phyloP scores from a whole-genome alignment of 2,888 invertebrate genomes.

The Leistus spinibarbis region DNA sequence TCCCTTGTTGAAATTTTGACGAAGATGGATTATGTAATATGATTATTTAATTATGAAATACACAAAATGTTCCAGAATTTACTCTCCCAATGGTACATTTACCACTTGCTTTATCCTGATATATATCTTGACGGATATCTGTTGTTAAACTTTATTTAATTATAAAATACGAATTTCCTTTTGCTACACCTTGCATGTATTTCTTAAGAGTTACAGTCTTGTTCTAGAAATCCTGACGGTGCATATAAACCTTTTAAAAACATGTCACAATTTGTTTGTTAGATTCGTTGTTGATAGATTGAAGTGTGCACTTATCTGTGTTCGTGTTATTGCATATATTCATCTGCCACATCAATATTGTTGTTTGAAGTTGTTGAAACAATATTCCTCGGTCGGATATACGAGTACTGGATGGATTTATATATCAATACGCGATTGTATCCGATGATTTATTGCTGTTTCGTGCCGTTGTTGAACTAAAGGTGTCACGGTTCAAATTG shows the following conservation, averaged over 20 bases:
- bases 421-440: neutral
- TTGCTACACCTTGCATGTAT: neutral
- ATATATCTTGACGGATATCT: neutral
- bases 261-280: no score
- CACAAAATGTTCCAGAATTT: neutral
- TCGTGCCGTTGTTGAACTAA: neutral
- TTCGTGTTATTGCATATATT: neutral
- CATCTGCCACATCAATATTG: no score
- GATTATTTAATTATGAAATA: neutral
- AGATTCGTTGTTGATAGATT: neutral
- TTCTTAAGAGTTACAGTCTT: neutral
- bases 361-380: neutral
- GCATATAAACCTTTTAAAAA: no score
- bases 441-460: conserved; percentile 17
- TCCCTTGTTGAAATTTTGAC: neutral
- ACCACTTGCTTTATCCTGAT: neutral
- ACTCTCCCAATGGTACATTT: neutral
- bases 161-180: neutral
- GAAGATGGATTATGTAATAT: neutral
- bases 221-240: no score
- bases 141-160: neutral
- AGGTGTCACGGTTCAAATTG: conserved; percentile 23
- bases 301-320: neutral
- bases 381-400: neutral
- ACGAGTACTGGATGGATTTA: neutral